Evolutionary conservation across 2,113 vertebrate species (phyloP).

Genomic region (Antechinus stuartii): DNA sequence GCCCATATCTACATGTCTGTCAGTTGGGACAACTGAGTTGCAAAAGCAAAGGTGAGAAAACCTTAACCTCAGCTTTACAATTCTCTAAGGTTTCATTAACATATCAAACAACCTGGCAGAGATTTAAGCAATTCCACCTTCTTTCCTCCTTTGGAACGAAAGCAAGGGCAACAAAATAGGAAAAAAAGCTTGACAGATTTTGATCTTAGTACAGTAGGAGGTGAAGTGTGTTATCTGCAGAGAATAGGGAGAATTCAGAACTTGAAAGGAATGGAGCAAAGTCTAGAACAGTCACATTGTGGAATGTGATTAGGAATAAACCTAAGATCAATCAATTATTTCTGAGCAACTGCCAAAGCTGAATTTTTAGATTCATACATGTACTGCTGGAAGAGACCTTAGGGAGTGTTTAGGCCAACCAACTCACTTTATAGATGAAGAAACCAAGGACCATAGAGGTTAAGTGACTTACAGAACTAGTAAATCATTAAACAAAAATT

Average conservation of each 20-base stretch:
- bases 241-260: not conserved
- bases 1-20: not conserved
- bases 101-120: not conserved
- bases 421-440: not conserved
- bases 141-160: not conserved
- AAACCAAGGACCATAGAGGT: not conserved
- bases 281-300: not conserved
- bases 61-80: conserved; percentile 19
- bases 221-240: not conserved
- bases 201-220: not conserved
- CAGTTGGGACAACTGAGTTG: not conserved
- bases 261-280: not conserved
- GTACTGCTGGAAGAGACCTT: not conserved
- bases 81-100: not conserved
- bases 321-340: not conserved
- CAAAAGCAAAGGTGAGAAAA: not conserved
- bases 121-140: not conserved
- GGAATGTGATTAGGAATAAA: not conserved
- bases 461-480: not conserved
- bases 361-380: not conserved
- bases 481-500: not conserved
- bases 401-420: not conserved
- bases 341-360: not conserved
- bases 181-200: not conserved
- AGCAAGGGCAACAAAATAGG: not conserved